phyloP scores from a whole-genome alignment of 2,888 invertebrate genomes.

The Zygothrica quintamaculata region DNA sequence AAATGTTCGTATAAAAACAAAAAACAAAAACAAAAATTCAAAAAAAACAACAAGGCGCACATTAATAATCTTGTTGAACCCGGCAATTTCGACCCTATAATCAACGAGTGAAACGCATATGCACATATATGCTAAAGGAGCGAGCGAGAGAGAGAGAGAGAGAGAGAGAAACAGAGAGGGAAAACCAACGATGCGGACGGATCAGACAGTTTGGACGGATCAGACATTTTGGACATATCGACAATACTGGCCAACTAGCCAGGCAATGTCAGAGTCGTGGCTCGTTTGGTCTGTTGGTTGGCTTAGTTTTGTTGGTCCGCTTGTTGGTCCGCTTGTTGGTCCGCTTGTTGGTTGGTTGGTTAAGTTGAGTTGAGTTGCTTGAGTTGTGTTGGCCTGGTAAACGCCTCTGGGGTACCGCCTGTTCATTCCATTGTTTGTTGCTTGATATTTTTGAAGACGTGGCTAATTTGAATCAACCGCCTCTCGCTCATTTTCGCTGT shows the following conservation, averaged over 20 bases:
- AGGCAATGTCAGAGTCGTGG: conserved; percentile 40
- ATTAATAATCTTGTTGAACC: conserved; percentile 80
- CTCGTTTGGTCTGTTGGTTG: conserved; percentile 53
- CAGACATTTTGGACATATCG: conserved; percentile 28
- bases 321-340: conserved; percentile 19
- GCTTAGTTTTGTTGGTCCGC: conserved; percentile 1
- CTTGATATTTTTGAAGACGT: conserved; percentile 77
- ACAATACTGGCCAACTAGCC: conserved; percentile 12
- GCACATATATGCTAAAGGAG: no score
- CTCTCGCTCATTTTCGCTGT: conserved; percentile 80
- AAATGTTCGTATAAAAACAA: conserved; percentile 3
- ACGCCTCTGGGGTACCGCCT: conserved; percentile 75
- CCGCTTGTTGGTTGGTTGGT: conserved; percentile 31
- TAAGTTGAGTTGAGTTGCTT: conserved; percentile 41
- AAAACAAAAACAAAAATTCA: conserved; percentile 10
- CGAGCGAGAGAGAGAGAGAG: conserved; percentile 47
- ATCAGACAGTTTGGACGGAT: conserved; percentile 22
- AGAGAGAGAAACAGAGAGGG: conserved; percentile 12
- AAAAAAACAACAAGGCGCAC: conserved; percentile 67
- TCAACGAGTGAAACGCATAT: conserved; percentile 79
- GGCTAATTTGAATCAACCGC: conserved; percentile 81
- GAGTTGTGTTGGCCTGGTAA: conserved; percentile 66
- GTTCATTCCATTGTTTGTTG: conserved; percentile 79
- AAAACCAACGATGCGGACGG: no score
- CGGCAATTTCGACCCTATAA: conserved; percentile 79